Evolutionary conservation across 2,888 invertebrate genomes (phyloP).

Genomic region (Diogma glabrata): DNA sequence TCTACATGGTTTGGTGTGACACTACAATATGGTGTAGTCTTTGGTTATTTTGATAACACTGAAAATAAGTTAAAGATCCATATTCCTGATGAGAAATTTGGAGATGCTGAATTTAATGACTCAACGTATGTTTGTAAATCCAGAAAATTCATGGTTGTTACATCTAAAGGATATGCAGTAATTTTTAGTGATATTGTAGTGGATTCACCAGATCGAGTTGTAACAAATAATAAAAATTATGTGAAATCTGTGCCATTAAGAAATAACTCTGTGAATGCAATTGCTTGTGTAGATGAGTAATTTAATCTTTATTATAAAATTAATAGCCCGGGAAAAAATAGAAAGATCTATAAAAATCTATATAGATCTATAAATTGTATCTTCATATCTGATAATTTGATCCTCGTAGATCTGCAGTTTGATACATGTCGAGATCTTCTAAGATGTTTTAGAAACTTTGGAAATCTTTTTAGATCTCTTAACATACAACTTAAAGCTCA

Average conservation of each 20-base stretch:
- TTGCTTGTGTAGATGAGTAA: conserved; percentile 43
- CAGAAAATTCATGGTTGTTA: conserved; percentile 40
- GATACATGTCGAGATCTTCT: no score
- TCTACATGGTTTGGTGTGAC: conserved; percentile 16
- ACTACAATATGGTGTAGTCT: conserved; percentile 13
- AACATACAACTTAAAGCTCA: no score
- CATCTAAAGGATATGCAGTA: conserved; percentile 39
- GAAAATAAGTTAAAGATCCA: conserved; percentile 24
- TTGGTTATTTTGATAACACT: conserved; percentile 9
- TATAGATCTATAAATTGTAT: no score
- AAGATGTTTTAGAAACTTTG: no score
- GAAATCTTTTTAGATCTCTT: no score
- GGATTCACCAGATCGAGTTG: conserved; percentile 14
- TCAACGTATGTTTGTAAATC: conserved; percentile 41
- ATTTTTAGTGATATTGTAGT: conserved; percentile 42
- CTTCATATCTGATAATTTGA: no score
- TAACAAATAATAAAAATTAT: conserved; percentile 13
- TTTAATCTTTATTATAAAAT: no score
- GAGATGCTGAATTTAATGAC: conserved; percentile 27
- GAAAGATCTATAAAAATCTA: no score
- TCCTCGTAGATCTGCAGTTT: no score
- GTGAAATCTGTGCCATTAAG: conserved; percentile 12
- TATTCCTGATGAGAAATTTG: conserved; percentile 10
- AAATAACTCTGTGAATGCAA: conserved; percentile 37
- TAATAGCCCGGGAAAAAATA: no score